Base-by-base conservation (phyloP, 2,888 invertebrate genomes). In the Ischnura elegans region DNA sequence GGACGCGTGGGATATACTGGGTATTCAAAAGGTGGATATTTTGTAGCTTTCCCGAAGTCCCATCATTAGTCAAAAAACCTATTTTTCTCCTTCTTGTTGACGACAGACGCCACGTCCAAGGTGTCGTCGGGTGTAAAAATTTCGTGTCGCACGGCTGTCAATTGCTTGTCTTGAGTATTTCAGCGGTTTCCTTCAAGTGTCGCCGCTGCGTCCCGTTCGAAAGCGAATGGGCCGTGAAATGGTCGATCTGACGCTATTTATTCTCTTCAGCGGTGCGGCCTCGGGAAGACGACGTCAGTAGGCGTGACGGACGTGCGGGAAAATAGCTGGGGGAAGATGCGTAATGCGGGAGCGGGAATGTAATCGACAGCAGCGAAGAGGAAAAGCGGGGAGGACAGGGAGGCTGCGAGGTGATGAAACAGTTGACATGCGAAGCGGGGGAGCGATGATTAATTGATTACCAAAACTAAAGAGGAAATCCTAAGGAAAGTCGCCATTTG, bases 201-300 rank as follows among this genome's bases (percentile, higher is more conserved):
- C 86, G 46, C 10, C 45, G 45, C 86, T 19, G 86, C 46, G 43
- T 45, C 45, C 45, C 25, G 0, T 46, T 45, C 86, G 43, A 16
- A n/a, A 46, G 45, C 86, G 46, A 86, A 86, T 86, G 46, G 86
- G 4, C 86, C 86, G 86, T 86, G 43, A 86, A 86, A 86, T 86
- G 16, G 46, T 8, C 21, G 46, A 86, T 86, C 45, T 46, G 25
- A 4, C n/a, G 29, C 36, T 13, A 46, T 86, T 86, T 43, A n/a
- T 46, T 86, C 46, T 86, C 25, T 85, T 21, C 43, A 5, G 42
- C 36, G 21, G n/a, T 8, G 19, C 76, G 10, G 29, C 8, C 76
- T 76, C 29, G 16, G 19, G 16, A 16, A n/a, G 8, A 25, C 19
- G 43, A 46, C 25, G 43, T 86, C 46, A 1, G 25, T 45, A 8